Evolutionary conservation across 2,113 vertebrate species (phyloP).

Genomic region (Arvicanthis niloticus): DNA sequence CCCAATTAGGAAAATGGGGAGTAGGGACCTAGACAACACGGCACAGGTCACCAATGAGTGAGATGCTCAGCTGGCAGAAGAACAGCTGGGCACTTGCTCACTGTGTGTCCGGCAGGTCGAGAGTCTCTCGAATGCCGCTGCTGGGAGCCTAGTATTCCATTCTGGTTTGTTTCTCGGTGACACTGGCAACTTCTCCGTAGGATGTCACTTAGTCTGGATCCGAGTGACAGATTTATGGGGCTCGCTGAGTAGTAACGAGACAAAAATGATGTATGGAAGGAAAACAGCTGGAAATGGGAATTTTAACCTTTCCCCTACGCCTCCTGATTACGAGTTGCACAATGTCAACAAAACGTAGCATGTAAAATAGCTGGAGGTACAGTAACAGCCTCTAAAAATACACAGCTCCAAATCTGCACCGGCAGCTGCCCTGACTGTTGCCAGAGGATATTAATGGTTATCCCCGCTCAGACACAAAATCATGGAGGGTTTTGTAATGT

Average conservation of each 20-base stretch:
- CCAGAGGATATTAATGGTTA: constrained; percentile 88
- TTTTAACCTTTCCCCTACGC: constrained; percentile 78
- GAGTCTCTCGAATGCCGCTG: constrained; percentile 28
- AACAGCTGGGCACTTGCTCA: constrained; percentile 24
- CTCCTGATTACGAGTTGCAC: constrained; percentile 74
- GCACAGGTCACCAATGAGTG: constrained; percentile 46
- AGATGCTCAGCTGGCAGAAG: constrained; percentile 48
- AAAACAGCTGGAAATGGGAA: constrained; percentile 81
- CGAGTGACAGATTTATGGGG: constrained; percentile 82
- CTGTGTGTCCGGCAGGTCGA: constrained; percentile 16
- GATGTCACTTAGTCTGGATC: constrained; percentile 77
- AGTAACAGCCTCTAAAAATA: constrained; percentile 88
- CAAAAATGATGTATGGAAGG: constrained; percentile 80
- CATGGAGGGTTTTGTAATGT: constrained; percentile 85
- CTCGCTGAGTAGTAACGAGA: constrained; percentile 83
- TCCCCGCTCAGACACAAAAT: constrained; percentile 87
- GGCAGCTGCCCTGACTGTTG: constrained; percentile 88
- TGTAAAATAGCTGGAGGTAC: constrained; percentile 84
- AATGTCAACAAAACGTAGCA: constrained; percentile 80
- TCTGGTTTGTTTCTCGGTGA: constrained; percentile 80
- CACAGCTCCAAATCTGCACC: constrained; percentile 85
- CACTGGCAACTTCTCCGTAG: constrained; percentile 80
- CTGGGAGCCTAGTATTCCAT: constrained; percentile 62
- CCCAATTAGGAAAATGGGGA: constrained; percentile 75
- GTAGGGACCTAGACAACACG: constrained; percentile 3